These are phyloP conservation scores for Drosophila phalerata DNA, from an alignment of 2,888 invertebrate genomes.

Conservation along the genomic window DNA sequence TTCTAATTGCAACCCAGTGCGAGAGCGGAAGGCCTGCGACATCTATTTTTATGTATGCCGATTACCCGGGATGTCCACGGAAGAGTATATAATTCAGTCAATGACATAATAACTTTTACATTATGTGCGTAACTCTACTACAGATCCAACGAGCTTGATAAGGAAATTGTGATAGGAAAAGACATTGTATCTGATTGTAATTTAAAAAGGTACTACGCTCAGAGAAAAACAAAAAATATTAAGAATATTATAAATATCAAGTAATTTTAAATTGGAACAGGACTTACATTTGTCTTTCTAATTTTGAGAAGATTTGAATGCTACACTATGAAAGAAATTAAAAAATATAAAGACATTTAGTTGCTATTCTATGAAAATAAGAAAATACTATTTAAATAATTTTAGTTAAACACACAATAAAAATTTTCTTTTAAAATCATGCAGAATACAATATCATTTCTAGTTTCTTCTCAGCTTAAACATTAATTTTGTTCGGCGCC, in stretches of 20 bases:
- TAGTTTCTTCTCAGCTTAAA: neutral
- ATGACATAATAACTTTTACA: conserved; percentile 37
- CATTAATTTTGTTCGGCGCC: neutral
- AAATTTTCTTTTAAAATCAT: neutral
- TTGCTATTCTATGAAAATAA: neutral
- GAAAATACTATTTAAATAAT: neutral
- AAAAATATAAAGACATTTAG: neutral
- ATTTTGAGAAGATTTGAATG: no score
- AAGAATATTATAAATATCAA: no score
- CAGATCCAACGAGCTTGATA: neutral
- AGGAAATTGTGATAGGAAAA: neutral
- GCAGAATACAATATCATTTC: neutral
- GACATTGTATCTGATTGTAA: neutral
- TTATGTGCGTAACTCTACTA: neutral
- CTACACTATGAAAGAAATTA: no score
- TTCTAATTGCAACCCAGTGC: conserved; percentile 63
- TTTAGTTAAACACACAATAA: neutral
- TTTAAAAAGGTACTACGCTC: neutral
- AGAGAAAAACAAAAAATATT: neutral
- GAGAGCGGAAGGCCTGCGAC: conserved; percentile 46
- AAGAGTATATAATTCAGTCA: conserved; percentile 24
- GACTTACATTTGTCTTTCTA: neutral
- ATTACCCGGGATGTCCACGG: conserved; percentile 17
- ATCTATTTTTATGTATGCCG: conserved; percentile 67
- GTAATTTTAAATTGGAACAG: no score